A percentile compares a stretch with the other conserved stretches of the same genome.
phyloP scores from a whole-genome alignment of 2,888 invertebrate genomes.

The Cistogaster globosa region DNA sequence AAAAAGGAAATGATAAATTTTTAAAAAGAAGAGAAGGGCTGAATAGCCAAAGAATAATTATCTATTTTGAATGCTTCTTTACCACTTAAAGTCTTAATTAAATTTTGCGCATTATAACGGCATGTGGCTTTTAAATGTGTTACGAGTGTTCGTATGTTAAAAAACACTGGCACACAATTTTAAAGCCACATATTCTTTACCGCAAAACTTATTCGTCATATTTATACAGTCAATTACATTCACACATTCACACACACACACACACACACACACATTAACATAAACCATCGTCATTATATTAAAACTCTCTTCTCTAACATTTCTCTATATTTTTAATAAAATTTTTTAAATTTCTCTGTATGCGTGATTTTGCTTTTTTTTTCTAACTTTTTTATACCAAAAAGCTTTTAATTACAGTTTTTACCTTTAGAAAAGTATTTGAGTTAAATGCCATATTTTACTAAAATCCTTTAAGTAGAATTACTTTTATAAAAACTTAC shows the following conservation, averaged over 20 bases:
- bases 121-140: constrained; percentile 41
- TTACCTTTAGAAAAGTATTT: constrained; percentile 59
- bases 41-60: no score
- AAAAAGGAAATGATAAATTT: no score
- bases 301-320: neutral
- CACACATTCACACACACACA: no score
- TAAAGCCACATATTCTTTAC: neutral
- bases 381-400: constrained; percentile 31
- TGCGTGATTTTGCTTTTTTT: neutral
- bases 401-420: constrained; percentile 68
- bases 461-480: constrained; percentile 65
- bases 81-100: constrained; percentile 58
- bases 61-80: neutral
- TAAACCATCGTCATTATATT: no score
- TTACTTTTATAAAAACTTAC: constrained; percentile 48
- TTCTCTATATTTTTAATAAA: neutral
- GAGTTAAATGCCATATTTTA: constrained; percentile 68
- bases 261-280: neutral
- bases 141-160: constrained; percentile 32
- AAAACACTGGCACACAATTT: constrained; percentile 1
- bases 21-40: no score
- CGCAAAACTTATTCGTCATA: constrained; percentile 21
- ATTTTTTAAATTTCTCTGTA: neutral
- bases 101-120: constrained; percentile 54
- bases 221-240: constrained; percentile 30